phyloP scores from a whole-genome alignment of 2,113 vertebrate species.

The Rallus limicola region DNA sequence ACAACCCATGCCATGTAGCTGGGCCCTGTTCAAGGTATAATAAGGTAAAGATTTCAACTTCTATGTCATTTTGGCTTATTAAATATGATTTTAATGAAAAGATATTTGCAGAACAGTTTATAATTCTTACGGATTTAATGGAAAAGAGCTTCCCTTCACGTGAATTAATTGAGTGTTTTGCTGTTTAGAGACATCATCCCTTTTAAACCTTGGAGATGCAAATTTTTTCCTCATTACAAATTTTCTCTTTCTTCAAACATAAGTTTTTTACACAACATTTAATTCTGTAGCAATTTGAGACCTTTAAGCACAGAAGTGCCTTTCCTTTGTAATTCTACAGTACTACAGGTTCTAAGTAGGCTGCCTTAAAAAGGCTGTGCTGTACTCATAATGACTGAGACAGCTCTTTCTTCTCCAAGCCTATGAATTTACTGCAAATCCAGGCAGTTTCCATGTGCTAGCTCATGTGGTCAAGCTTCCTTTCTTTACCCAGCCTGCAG shows the following conservation, averaged over 20 bases:
- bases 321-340: background rate
- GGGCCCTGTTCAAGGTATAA: background rate
- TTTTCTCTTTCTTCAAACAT: background rate
- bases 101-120: background rate
- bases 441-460: background rate
- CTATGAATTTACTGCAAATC: background rate
- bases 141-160: background rate
- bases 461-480: background rate
- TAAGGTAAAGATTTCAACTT: background rate
- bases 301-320: background rate
- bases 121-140: background rate
- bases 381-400: background rate
- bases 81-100: background rate
- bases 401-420: background rate
- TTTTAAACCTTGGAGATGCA: background rate
- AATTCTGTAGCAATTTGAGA: background rate
- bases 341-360: background rate
- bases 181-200: background rate
- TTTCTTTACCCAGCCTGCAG: background rate
- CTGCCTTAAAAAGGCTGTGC: background rate
- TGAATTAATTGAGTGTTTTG: background rate
- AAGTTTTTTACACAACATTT: background rate
- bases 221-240: background rate
- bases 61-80: background rate
- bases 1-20: background rate